A percentile compares a stretch with the other conserved stretches of the same genome.
These are phyloP conservation scores for Scaptomyza tumidula DNA, from an alignment of 2,888 invertebrate species.

Conservation along the genomic window DNA sequence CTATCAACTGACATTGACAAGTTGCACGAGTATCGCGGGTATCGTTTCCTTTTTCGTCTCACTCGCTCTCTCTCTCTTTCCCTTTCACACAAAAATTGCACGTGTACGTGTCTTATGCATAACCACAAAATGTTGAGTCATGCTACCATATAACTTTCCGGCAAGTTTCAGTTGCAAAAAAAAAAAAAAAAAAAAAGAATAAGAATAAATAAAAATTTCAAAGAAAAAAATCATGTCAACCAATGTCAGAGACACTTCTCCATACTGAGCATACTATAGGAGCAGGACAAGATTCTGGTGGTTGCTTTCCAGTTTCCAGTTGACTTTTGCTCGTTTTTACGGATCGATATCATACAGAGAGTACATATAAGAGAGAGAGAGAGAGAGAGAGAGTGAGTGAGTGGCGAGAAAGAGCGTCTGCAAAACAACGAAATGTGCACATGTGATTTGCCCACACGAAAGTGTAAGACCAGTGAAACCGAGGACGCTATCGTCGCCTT, in stretches of 20 bases:
- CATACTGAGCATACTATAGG: conserved; percentile 20
- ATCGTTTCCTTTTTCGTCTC: conserved; percentile 32
- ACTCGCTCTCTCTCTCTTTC: not conserved
- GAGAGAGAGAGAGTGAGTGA: conserved; percentile 5
- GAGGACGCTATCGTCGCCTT: conserved; percentile 53
- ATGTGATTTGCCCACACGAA: conserved; percentile 66
- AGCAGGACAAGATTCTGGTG: conserved; percentile 58
- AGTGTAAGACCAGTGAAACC: conserved; percentile 12
- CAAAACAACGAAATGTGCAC: conserved; percentile 70
- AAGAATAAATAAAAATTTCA: not conserved
- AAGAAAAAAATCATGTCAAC: conserved; percentile 36
- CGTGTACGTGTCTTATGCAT: conserved; percentile 70
- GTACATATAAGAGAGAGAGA: conserved; percentile 4
- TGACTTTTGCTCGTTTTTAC: conserved; percentile 68
- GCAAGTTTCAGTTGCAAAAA: conserved; percentile 28
- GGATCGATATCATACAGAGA: conserved; percentile 69
- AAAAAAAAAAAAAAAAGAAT: conserved; percentile 1
- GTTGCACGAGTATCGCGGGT: conserved; percentile 35
- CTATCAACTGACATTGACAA: conserved; percentile 77
- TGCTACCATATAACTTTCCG: conserved; percentile 52
- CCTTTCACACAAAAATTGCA: conserved; percentile 39
- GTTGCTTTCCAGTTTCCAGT: conserved; percentile 78
- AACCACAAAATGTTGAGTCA: conserved; percentile 79
- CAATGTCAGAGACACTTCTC: conserved; percentile 54
- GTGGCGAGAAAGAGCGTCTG: conserved; percentile 39